Base-by-base conservation (phyloP, 2,888 invertebrate genomes). In the Argyresthia albistria region DNA sequence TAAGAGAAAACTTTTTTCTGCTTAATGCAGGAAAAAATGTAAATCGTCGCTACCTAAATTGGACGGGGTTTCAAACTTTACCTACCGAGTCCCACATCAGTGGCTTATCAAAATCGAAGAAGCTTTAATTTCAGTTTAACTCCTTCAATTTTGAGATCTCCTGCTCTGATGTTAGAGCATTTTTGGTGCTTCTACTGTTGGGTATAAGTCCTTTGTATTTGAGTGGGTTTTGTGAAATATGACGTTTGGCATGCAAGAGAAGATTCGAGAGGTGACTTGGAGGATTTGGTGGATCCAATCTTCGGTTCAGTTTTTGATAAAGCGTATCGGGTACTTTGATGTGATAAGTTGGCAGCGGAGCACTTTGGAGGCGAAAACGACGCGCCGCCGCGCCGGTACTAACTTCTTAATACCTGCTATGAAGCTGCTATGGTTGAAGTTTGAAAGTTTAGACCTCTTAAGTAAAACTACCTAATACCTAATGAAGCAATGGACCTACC, bases 31-130 rank as follows among this genome's bases (percentile, higher is more conserved):
- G 66, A 67, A 73, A 71, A 74, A 67, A 79, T 81, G 77, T 76
- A 82, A 81, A 81, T 81, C 69, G 67, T 67, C 67, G 63, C 65
- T 70, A 66, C 64, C 67, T 59, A 78, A 80, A 79, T 78, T 80
- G 74, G 67, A 75, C 70, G 64, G 67, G 70, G 71, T 70, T 74
- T 71, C 67, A 70, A 79, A 77, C 69, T 78, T 77, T 73, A 75
- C 73, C 65, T 70, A 72, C 69, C 61, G 53, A 71, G 69, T 70
- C 69, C 62, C 62, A 63, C 69, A 69, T 73, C 60, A 60, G 46
- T 7, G n/a, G 35, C 35, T n/a, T 12, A n/a, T 15, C 10, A 15
- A 55, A 37, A 50, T 47, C 54, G 58, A 51, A 45, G 25, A 4
- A 25, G 39, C 37, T 45, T 51, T 51, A 57, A 64, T 61, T 35